These are phyloP conservation scores for Peucedramus taeniatus DNA, from an alignment of 2,113 vertebrate species.

Conservation along the genomic window DNA sequence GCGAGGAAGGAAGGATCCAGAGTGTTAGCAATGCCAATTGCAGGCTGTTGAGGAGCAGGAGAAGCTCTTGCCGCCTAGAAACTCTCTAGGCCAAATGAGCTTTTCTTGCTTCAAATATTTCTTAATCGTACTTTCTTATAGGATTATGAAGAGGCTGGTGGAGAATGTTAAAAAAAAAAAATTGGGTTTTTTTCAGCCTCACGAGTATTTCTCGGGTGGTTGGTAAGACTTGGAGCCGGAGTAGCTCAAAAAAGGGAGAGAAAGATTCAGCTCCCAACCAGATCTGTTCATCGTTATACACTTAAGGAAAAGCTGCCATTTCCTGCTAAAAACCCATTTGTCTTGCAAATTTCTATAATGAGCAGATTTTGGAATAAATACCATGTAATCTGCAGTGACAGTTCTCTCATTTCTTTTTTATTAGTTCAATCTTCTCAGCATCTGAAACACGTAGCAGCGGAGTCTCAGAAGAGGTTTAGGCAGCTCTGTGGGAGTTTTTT, in stretches of 20 bases:
- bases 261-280: neutral
- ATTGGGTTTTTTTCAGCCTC: neutral
- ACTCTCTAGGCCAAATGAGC: slow-evolving; percentile 49
- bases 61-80: neutral
- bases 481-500: slow-evolving; percentile 41
- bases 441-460: slow-evolving; percentile 67
- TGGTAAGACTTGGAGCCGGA: slow-evolving; percentile 48
- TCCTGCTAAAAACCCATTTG: slow-evolving; percentile 72
- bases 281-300: slow-evolving; percentile 35
- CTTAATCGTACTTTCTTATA: slow-evolving; percentile 69
- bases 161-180: slow-evolving; percentile 23
- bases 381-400: slow-evolving; percentile 74
- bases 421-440: slow-evolving; percentile 74
- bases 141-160: slow-evolving; percentile 60
- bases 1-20: slow-evolving; percentile 25
- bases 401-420: slow-evolving; percentile 78
- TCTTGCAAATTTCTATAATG: slow-evolving; percentile 77
- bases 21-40: neutral
- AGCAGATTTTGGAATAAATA: slow-evolving; percentile 78
- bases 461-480: slow-evolving; percentile 62
- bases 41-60: neutral
- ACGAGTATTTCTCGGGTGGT: slow-evolving; percentile 24
- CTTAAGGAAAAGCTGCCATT: slow-evolving; percentile 67
- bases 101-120: slow-evolving; percentile 64
- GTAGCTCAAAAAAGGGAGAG: slow-evolving; percentile 1